Conservation (phyloP, 2,888 invertebrate species). For the Sarcophaga subvicina region DNA sequence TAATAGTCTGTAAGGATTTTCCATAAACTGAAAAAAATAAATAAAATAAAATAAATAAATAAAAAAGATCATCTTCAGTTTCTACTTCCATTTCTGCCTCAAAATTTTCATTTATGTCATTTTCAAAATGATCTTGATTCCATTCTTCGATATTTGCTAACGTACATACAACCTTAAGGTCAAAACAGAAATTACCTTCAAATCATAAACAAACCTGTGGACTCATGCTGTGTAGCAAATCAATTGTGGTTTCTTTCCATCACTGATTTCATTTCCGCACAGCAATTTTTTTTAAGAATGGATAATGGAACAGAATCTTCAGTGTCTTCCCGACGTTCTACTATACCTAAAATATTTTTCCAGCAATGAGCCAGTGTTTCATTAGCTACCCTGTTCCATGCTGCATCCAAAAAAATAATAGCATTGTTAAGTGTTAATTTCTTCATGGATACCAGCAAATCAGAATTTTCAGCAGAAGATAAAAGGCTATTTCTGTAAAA, state of each 20-base stretch:
- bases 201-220: conserved; percentile 1
- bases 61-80: too few relatives aligned
- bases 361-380: conserved; percentile 24
- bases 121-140: too few relatives aligned
- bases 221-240: conserved; percentile 1
- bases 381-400: conserved; percentile 15
- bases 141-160: too few relatives aligned
- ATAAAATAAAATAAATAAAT: too few relatives aligned
- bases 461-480: conserved; percentile 22
- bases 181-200: too few relatives aligned
- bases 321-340: conserved; percentile 18
- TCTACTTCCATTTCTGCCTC: too few relatives aligned
- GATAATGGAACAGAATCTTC: conserved; percentile 25
- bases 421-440: conserved; percentile 37
- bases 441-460: conserved; percentile 31
- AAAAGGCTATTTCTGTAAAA: conserved; percentile 28
- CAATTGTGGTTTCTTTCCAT: conserved; percentile 16
- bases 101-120: too few relatives aligned
- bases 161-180: too few relatives aligned
- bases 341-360: conserved; percentile 33
- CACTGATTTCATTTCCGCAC: conserved; percentile 7
- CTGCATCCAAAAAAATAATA: conserved; percentile 20
- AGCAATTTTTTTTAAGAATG: conserved; percentile 16
- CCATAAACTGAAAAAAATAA: too few relatives aligned
- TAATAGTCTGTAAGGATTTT: too few relatives aligned